These are phyloP conservation scores for Monodelphis domestica DNA, from an alignment of 2,797 vertebrate genomes.

Conservation along the genomic window DNA sequence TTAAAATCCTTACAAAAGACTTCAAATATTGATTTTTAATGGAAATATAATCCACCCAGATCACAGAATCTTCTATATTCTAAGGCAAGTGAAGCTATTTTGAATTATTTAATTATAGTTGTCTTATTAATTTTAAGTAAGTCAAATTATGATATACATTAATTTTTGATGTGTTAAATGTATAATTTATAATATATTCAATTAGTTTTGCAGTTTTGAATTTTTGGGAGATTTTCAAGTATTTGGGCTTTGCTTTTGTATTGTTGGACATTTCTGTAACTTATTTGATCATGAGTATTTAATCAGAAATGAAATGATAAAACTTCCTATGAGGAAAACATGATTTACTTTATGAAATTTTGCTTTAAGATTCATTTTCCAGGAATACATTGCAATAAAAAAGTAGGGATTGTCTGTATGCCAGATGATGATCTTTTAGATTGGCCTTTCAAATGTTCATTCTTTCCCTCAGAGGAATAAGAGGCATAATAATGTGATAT, in stretches of 20 bases:
- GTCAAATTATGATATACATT: conserved; percentile 4
- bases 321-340: conserved; percentile 14
- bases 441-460: conserved; percentile 42
- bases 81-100: conserved; percentile 41
- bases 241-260: conserved; percentile 18
- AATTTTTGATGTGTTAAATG: conserved; percentile 41
- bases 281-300: conserved; percentile 18
- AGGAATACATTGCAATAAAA: conserved; percentile 32
- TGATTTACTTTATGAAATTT: conserved; percentile 11
- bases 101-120: conserved; percentile 17
- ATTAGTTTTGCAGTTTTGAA: conserved; percentile 18
- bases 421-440: background rate
- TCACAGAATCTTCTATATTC: conserved; percentile 6
- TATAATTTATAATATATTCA: conserved; percentile 11
- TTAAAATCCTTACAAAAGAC: background rate
- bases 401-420: conserved; percentile 41
- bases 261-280: conserved; percentile 20
- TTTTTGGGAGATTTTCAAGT: conserved; percentile 19
- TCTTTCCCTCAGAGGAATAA: conserved; percentile 48
- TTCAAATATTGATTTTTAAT: conserved; percentile 32
- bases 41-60: background rate
- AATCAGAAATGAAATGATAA: background rate
- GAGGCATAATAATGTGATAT: conserved; percentile 52
- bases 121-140: conserved; percentile 24
- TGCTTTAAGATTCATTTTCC: conserved; percentile 9